Evolutionary conservation across 2,888 invertebrate genomes (phyloP), one percentile per base, ranked within the genome.

Genomic region (Campopleginae sp.): DNA sequence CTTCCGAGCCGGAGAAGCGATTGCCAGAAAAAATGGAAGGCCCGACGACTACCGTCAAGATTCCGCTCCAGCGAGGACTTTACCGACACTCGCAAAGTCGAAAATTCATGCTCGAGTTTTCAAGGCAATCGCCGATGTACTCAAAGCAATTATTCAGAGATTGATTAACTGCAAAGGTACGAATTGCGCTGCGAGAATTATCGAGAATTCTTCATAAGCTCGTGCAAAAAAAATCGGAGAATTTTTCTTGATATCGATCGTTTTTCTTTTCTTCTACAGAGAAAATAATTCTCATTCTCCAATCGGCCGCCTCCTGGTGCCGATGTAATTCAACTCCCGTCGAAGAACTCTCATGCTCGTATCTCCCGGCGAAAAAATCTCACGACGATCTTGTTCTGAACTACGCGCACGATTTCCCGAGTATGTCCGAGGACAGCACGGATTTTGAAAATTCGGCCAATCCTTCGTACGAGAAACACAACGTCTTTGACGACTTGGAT

Each of bases 331-430:
- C 87, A 3, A 68, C 82, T 0, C 88, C 89, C 2, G 87, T 88
- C 10, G 93, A 93, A 80, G 90, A 92, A 44, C 87, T 93, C 23
- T 92, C 93, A 10, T 93, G 93, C 54, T 92, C 93, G 0, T 93
- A 93, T 77, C 51, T 90, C 8, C 87, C 92, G 0, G 87, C 91
- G 2, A 91, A 86, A 46, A 92, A 90, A 75, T 31, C 78, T 58
- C 90, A 82, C 0, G 91, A 92, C 8, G 90, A 89, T 23, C 58
- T 91, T 7, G n/a, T 91, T 12, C 84, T 71, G 17, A 85, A 88
- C 78, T 89, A 88, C 10, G 79, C 75, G 0, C 63, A 8, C 17
- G 87, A 88, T 5, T 87, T 80, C 66, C 87, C 89, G 0, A 90
- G 86, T 61, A 87, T 89, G 68, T 89, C 90, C 0, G 90, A 91